Percentiles rank a stretch among this genome's conserved stretches.
Evolutionary conservation across 1,140 invertebrate genomes (phyloP).

Genomic region (Anoplolepis gracilipes): DNA sequence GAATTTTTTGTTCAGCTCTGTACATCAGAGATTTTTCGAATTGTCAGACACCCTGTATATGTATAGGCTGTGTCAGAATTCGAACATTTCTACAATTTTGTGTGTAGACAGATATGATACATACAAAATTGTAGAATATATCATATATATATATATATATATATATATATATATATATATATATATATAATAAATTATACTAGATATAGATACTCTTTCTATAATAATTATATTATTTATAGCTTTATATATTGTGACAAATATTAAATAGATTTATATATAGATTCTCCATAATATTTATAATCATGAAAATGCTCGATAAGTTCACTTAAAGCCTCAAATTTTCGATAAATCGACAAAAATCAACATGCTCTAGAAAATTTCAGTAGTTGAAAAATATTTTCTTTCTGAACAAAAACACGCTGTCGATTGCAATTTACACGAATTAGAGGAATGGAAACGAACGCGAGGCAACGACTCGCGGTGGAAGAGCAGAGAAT

Average conservation of each 20-base stretch:
- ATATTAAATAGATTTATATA: background rate
- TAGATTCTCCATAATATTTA: background rate
- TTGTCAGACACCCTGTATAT: too few relatives aligned
- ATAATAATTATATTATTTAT: background rate
- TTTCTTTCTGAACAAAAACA: background rate
- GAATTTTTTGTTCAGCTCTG: too few relatives aligned
- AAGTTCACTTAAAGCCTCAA: background rate
- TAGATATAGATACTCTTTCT: too few relatives aligned
- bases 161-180: too few relatives aligned
- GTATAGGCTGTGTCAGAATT: background rate
- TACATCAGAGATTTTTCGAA: too few relatives aligned
- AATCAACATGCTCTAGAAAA: background rate
- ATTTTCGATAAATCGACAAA: background rate
- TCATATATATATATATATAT: background rate
- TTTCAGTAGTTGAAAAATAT: background rate
- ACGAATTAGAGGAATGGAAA: slow-evolving; percentile 15
- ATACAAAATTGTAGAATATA: too few relatives aligned
- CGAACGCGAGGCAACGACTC: slow-evolving; percentile 6
- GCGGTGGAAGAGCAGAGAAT: background rate
- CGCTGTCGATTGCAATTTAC: slow-evolving; percentile 1
- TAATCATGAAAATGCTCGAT: background rate
- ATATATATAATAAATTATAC: too few relatives aligned
- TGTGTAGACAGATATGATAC: background rate
- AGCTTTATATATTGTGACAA: background rate
- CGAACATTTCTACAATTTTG: background rate